Base-by-base conservation (phyloP, 2,113 vertebrate species). In the Eulemur rufifrons region DNA sequence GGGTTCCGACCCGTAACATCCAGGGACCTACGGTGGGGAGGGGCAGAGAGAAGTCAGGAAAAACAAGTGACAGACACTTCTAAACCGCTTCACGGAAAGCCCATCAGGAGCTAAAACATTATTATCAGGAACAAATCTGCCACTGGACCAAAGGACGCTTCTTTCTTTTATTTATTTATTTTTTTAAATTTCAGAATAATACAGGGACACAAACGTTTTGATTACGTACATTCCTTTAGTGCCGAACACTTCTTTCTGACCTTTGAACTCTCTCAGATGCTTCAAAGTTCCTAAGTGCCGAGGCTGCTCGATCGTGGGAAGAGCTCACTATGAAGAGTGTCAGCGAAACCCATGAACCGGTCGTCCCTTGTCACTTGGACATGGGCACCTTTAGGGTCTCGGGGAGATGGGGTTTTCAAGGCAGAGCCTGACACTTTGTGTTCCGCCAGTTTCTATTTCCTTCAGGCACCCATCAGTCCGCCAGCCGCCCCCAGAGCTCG, bases 21-120 rank as follows among this genome's bases (percentile, higher is more conserved):
- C 83, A 82, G 89, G 89, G 89, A 6, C 95, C 96, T 98, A 29
- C 1, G 8, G 76, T 78, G 83, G 69, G 74, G 86, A 88, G 78
- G 39, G 4, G 1, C 17, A 74, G 7, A 63, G 69, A 64, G 42
- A 76, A 25, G 56, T 81, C 39, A 56, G 27, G 6, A 27, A 91
- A 37, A 54, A 27, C 2, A 50, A 47, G 20, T 9, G 63, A 59
- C 42, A 73, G 87, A 12, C 37, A 9, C 42, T 50, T 3, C 6
- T 27, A 80, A 66, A 56, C 14, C 8, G 0, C 52, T 76, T n/a
- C 42, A 3, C 25, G 4, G 88, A 18, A 61, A 37, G n/a, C 20
- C 59, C 1, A 0, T 25, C 6, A 4, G 56, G 81, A 78, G 25
- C 32, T 3, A 54, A 45, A 29, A 9, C 13, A 39, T 20, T 37